These are phyloP conservation scores for Thalassoma bifasciatum DNA, from an alignment of 2,113 vertebrate genomes.

Conservation along the genomic window DNA sequence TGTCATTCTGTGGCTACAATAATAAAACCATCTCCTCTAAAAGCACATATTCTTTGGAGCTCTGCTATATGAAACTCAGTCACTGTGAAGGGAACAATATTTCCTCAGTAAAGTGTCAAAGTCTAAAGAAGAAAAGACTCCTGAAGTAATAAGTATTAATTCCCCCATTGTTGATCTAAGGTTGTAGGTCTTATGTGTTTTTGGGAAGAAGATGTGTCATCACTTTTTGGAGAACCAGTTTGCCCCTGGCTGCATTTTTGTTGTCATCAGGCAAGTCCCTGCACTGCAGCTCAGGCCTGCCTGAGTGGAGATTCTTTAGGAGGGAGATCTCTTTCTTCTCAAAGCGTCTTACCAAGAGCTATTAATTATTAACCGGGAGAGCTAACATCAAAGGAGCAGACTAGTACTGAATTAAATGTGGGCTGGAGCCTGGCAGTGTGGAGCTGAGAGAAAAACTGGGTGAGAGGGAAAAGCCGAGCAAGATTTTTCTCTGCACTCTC, in stretches of 20 bases:
- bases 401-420: constrained; percentile 74
- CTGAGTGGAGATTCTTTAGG: constrained; percentile 76
- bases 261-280: constrained; percentile 81
- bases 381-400: constrained; percentile 83
- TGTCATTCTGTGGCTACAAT: no score
- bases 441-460: constrained; percentile 67
- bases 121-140: neutral
- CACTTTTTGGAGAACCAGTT: constrained; percentile 56
- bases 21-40: no score
- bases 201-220: constrained; percentile 52
- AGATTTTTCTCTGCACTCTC: constrained; percentile 42
- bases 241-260: constrained; percentile 80
- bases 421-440: constrained; percentile 62
- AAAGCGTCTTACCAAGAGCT: constrained; percentile 78
- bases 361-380: constrained; percentile 83
- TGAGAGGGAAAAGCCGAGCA: constrained; percentile 67
- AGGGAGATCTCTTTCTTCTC: constrained; percentile 77
- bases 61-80: no score
- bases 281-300: constrained; percentile 74
- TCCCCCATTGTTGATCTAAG: constrained; percentile 37
- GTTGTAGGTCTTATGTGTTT: neutral
- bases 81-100: neutral
- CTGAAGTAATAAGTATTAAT: constrained; percentile 16
- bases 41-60: no score
- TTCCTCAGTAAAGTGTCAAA: neutral